Percentiles rank a stretch among this genome's conserved stretches.
Conservation (phyloP, 1,140 invertebrate genomes). For the Nylanderia fulva region DNA sequence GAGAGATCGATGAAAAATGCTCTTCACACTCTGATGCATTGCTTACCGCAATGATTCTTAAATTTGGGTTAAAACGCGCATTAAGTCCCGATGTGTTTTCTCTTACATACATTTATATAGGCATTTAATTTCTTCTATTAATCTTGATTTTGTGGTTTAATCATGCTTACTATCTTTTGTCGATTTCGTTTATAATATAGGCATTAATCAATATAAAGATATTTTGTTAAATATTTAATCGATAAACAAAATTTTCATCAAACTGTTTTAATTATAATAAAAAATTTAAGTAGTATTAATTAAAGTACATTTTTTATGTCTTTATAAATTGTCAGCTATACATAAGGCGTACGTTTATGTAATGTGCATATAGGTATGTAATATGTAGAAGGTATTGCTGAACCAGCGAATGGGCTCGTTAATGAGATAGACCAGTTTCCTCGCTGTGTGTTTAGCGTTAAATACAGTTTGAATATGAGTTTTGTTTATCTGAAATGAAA, state of each 20-base stretch:
- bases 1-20: slow-evolving; percentile 55
- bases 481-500: slow-evolving; percentile 61
- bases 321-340: background rate
- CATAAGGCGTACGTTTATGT: background rate
- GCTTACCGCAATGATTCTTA: slow-evolving; percentile 41
- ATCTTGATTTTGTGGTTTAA: background rate
- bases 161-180: background rate
- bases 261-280: background rate
- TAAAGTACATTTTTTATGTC: background rate
- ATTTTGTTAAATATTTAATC: background rate
- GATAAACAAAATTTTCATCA: background rate
- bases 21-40: slow-evolving; percentile 53
- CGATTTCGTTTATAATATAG: background rate
- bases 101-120: background rate
- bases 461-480: slow-evolving; percentile 52
- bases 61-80: slow-evolving; percentile 50
- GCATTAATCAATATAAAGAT: background rate
- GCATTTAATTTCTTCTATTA: background rate
- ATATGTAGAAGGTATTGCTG: background rate
- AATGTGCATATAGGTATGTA: slow-evolving; percentile 6
- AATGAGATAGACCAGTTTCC: slow-evolving; percentile 31
- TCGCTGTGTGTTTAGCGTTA: slow-evolving; percentile 26
- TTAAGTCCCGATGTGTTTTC: slow-evolving; percentile 14
- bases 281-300: background rate
- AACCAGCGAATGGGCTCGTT: slow-evolving; percentile 20